Conservation (phyloP, 2,888 invertebrate species). For the Leucophora obtusa region DNA sequence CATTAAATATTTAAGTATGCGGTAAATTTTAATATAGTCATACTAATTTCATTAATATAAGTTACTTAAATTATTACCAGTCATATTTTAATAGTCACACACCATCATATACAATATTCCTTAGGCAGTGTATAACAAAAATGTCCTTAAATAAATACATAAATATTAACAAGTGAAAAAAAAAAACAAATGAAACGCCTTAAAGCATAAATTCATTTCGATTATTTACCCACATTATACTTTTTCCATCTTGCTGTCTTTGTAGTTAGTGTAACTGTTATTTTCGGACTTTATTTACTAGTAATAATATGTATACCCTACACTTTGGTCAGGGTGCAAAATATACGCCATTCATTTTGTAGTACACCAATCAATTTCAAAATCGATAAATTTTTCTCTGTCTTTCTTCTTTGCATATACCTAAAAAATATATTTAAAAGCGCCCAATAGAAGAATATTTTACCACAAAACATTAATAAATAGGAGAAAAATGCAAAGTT, state of each 20-base stretch:
- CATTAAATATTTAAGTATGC: background rate
- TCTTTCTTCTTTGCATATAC: too few species aligned
- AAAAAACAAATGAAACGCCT: slow-evolving; percentile 1
- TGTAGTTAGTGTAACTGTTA: slow-evolving; percentile 1
- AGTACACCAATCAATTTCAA: too few species aligned
- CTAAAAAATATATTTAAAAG: too few species aligned
- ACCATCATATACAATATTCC: background rate
- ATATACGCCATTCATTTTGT: too few species aligned
- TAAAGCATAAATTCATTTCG: slow-evolving; percentile 14
- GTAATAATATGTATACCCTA: too few species aligned
- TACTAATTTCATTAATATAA: slow-evolving; percentile 10
- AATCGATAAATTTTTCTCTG: too few species aligned
- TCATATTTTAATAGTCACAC: background rate
- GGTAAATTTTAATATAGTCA: slow-evolving; percentile 22
- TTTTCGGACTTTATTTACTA: background rate
- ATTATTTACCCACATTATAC: background rate
- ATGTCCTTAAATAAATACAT: background rate
- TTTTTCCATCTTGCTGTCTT: background rate
- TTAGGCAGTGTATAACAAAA: background rate
- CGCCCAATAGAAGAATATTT: too few species aligned
- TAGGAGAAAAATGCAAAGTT: too few species aligned
- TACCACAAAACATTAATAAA: too few species aligned
- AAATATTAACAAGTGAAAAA: background rate
- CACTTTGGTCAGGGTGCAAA: too few species aligned
- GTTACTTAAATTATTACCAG: slow-evolving; percentile 14